Base-by-base conservation (phyloP, 2,797 vertebrate species). In the Eulemur albifrons region DNA sequence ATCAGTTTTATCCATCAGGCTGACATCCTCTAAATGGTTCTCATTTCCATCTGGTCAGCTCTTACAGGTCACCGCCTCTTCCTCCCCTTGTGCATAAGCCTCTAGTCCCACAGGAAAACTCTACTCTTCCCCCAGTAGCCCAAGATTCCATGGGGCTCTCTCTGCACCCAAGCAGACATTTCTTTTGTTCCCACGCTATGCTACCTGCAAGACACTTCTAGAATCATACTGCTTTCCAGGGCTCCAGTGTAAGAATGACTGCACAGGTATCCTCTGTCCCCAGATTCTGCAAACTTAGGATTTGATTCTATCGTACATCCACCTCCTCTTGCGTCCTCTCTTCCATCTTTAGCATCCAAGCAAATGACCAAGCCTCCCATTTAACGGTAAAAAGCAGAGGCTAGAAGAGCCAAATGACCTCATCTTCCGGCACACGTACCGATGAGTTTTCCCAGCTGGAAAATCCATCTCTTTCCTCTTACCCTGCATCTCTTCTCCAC, bases 171-270 rank as follows among this genome's bases (percentile, higher is more conserved):
- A 2, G 50, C 5, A 38, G 15, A 48, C 21, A 81, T 82, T 88
- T 67, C 27, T 79, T 94, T 79, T 75, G 45, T 21, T 83, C 69
- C 61, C 25, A 59, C 30, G 35, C 69, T 79, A 40, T 13, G 8
- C 63, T 73, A 69, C 35, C 25, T 52, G 17, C 15, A 92, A 69
- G 38, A 80, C 40, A 63, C 54, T 79, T 82, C 61, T 43, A 79
- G 69, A 85, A 91, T 86, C 73, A 79, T 27, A 52, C 5, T 93
- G 69, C 45, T 95, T 88, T 92, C 76, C 57, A 84, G 25, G 72
- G 9, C 17, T 38, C 48, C 70, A 77, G 18, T 23, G 23, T 50
- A 83, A 48, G 72, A 95, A 67, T 6, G 7, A 94, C 11, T 59
- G 27, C 65, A 75, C 5, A 65, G 38, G 75, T 65, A 79, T 67